These are phyloP conservation scores for Chinchilla lanigera DNA, from an alignment of 2,113 vertebrate genomes.

Conservation along the genomic window DNA sequence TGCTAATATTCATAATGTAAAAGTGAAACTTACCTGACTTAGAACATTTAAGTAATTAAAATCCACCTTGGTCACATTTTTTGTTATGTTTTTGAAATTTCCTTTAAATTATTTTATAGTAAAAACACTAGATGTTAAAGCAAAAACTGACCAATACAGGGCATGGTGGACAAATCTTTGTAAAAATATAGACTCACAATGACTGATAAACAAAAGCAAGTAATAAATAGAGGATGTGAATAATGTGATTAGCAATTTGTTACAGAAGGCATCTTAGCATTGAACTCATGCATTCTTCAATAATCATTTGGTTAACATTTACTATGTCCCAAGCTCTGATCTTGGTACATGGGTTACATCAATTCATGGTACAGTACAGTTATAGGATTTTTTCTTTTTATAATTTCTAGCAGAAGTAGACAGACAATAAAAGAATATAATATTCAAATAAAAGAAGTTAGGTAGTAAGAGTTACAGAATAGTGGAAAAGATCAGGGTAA, in stretches of 20 bases:
- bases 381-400: background rate
- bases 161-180: background rate
- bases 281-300: background rate
- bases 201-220: background rate
- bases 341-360: background rate
- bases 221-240: background rate
- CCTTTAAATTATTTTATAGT: constrained; percentile 3
- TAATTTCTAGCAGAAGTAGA: background rate
- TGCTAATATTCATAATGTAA: background rate
- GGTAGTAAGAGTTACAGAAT: background rate
- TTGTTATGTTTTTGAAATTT: background rate
- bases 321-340: background rate
- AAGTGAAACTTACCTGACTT: background rate
- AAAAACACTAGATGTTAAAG: background rate
- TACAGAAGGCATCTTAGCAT: background rate
- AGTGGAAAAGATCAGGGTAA: background rate
- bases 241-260: background rate
- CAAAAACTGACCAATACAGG: background rate
- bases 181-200: background rate
- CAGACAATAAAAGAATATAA: background rate
- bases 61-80: background rate
- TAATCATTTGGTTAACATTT: background rate
- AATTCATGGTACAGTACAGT: background rate
- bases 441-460: background rate
- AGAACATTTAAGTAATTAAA: background rate